Base-by-base conservation (phyloP, 2,888 invertebrate genomes). In the Caenorhabditis wallacei region DNA sequence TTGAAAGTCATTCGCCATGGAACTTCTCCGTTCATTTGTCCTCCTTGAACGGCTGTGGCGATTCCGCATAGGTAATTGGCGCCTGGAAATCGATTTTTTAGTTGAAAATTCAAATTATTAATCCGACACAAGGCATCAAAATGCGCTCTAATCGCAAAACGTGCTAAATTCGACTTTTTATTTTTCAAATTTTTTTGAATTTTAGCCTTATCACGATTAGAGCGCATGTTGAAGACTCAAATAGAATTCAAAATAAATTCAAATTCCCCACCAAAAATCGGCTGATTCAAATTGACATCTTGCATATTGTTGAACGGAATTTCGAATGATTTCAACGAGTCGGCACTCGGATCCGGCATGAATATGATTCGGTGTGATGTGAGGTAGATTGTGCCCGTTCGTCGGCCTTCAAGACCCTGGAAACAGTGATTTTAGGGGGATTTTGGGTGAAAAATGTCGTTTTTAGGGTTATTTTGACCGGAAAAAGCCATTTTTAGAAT, bases 241-340 rank as follows among this genome's bases (percentile, higher is more conserved):
- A 30, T n/a, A n/a, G n/a, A n/a, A 30, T 5, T 30, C 30, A 3
- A 30, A 8, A 30, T 30, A 30, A 30, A 30, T 30, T 30, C 30
- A 5, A 30, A 13, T 20, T 8, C 4, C 63, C 1, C 11, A 87
- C 96, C 96, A 93, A 99, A 98, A 91, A 98, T 95, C 0, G 99
- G 99, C 92, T 99, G 99, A 92, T 99, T 98, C 70, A 99, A 94
- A 91, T 96, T 95, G 18, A 98, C 96, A 95, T 96, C 92, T 66
- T 92, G 91, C 93, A 94, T 92, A 69, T 91, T 95, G 89, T 96
- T 94, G 92, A 99, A 99, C 0, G 99, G 98, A 92, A 98, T 96
- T 92, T 97, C 97, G 93, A 99, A 98, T 0, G 97, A 97, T 63
- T 85, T 85, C 20, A 88, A 48, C 84, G 79, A 81, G 16, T 85